Base-by-base conservation (phyloP, 2,888 invertebrate species). In the Notodromas monacha region DNA sequence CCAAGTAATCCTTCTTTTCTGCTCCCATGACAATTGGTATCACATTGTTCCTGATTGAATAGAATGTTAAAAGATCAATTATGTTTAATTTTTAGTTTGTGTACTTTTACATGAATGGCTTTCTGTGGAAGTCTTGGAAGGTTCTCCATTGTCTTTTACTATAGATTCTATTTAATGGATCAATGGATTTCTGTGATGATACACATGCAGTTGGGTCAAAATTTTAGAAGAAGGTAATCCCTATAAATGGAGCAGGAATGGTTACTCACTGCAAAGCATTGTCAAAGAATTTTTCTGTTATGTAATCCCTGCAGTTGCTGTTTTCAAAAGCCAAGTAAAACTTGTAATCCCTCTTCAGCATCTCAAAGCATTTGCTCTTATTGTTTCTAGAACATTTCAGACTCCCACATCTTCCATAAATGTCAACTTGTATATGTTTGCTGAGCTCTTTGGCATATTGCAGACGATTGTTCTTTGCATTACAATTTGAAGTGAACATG, bases 401-500 rank as follows among this genome's bases (percentile, higher is more conserved):
- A 5, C 36, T 31, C 4, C 47, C 46, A 34, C 47, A 47, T 8
- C 38, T 35, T 4, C 45, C 45, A 34, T 39, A 45, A 14, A 45
- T 42, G 32, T 46, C 45, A 11, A 45, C 42, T 12, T 41, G 36
- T 15, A 53, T 49, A 37, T 48, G 36, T 34, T 48, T 43, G 2
- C 37, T 35, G 26, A 54, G 33, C 28, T 39, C 47, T 41, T 16
- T 34, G 8, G 48, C 52, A 35, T 47, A 51, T 30, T 47, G 42
- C 3, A 43, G 34, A 6, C 53, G 41, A 2, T 43, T 41, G 34
- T 54, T 52, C 16, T 43, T 38, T 3, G 52, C 48, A 5, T 43
- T 45, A 36, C 54, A 54, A 37, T 54, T 55, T 4, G 52, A 53
- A n/a, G 52, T 52, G 38, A 54, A 54, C 54, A 52, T 53, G 2